Base-by-base conservation (phyloP, 2,113 vertebrate species). In the Proterorhinus semilunaris region DNA sequence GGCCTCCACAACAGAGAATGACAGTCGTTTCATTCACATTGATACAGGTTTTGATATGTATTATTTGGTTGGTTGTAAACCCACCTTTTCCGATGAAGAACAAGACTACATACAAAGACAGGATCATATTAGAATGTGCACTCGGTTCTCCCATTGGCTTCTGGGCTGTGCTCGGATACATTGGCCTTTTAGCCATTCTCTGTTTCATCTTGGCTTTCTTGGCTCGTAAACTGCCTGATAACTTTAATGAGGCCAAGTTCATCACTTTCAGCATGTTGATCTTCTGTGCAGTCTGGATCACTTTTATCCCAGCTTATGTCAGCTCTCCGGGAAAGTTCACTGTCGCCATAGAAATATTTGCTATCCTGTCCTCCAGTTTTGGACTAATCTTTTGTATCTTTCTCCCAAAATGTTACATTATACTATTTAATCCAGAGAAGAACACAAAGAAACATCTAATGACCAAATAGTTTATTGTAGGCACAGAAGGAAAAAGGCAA, bases 341-440 rank as follows among this genome's bases (percentile, higher is more conserved):
- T 8, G 91, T 92, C 16, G 91, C 86, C 65, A 88, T 92, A 6
- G 87, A 92, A 45, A 91, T 89, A 71, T 92, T 92, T 86, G 86
- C 89, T 1, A 87, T 87, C 17, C 49, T 89, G 49, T 68, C 87
- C 21, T 89, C 87, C 1, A 89, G 81, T 58, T 89, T 86, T 83
- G 86, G 74, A 12, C n/a, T 89, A 10, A 74, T 87, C 1, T 0
- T 81, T 6, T 87, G 78, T 27, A 79, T 89, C 55, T 89, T 86
- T 83, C 69, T 65, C 3, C 85, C 85, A 6, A 89, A 83, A 51
- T 88, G 83, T 71, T 88, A 75, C 36, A 86, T 89, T 11, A 89
- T 89, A 58, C 53, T 87, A 43, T 80, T 82, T 16, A 46, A 66
- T 3, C 85, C 87, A 15, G 74, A 84, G 7, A 79, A 79, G 10